Base-by-base conservation (phyloP, 2,113 vertebrate species). In the Polyodon spathula region DNA sequence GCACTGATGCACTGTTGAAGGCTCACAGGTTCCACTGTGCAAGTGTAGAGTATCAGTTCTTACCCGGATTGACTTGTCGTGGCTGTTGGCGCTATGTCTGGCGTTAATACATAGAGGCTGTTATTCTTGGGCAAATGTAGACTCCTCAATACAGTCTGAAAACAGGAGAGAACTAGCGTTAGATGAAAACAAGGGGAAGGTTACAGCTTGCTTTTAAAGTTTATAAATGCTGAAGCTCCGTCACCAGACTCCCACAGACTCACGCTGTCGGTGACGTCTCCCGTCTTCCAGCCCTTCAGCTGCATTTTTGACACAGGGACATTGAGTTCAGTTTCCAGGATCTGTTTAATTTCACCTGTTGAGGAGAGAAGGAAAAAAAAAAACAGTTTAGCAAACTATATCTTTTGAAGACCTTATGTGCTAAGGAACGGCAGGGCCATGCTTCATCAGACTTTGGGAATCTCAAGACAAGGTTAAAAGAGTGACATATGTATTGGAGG, bases 101-200 rank as follows among this genome's bases (percentile, higher is more conserved):
- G 96, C 52, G 95, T 98, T 80, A 98, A 88, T 68, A 98, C 92
- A 73, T 98, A 98, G 74, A 98, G 90, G 86, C 91, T 93, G 89
- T 95, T 95, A 85, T 97, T 97, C 89, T 97, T 98, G 80, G 96
- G 96, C 83, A 98, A 89, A 73, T 98, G 96, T 83, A 98, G 92
- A 80, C 88, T 92, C 84, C 89, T 92, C 80, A 98, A 82, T 79
- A 93, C 83, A 73, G 87, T 95, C 96, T 98, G 78, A 44, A 44
- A 76, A 63, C 62, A 62, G 4, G 43, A 76, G 73, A 58, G 14
- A 6, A 53, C 4, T 8, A 60, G 27, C 11, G 42, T 2, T 1
- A 48, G 15, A 10, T 3, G 39, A 16, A 44, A 48, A 40, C 54
- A 11, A 4, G 1, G 1, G 17, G 14, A 60, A 10, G 4, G 9